Conservation (phyloP, 2,113 vertebrate genomes). For the Chionomys nivalis region DNA sequence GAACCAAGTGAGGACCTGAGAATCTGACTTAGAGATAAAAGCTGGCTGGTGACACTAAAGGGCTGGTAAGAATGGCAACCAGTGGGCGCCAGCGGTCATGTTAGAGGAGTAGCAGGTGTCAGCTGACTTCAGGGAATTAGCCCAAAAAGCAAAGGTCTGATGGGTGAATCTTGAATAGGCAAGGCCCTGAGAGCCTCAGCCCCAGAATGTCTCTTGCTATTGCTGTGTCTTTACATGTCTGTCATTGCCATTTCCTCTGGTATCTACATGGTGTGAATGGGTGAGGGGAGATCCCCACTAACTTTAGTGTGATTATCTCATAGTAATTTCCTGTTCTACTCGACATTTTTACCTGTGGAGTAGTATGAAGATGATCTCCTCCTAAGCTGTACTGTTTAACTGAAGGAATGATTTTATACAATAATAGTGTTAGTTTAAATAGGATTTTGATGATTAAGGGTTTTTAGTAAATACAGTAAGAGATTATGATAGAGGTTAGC, state of each 20-base stretch:
- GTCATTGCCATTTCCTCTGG: background rate
- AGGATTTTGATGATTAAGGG: background rate
- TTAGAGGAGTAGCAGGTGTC: background rate
- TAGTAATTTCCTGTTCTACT: background rate
- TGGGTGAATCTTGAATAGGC: background rate
- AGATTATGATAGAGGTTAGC: background rate
- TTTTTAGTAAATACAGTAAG: background rate
- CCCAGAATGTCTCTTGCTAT: background rate
- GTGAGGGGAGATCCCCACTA: background rate
- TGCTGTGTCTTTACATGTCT: background rate
- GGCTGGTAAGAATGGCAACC: background rate
- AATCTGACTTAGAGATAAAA: constrained; percentile 44
- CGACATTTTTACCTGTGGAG: background rate
- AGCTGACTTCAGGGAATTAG: background rate
- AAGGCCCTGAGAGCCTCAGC: background rate
- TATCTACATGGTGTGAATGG: background rate
- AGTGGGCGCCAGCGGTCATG: background rate
- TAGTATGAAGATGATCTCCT: background rate
- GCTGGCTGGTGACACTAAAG: constrained; percentile 5
- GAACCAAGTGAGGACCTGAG: background rate
- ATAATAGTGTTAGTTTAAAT: background rate
- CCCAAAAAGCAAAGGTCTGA: background rate
- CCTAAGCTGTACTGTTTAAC: background rate
- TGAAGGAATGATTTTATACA: background rate
- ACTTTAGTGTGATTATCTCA: background rate